A percentile compares a stretch with the other conserved stretches of the same genome.
These are phyloP conservation scores for Uropetala carovei DNA, from an alignment of 2,888 invertebrate genomes.

Conservation along the genomic window DNA sequence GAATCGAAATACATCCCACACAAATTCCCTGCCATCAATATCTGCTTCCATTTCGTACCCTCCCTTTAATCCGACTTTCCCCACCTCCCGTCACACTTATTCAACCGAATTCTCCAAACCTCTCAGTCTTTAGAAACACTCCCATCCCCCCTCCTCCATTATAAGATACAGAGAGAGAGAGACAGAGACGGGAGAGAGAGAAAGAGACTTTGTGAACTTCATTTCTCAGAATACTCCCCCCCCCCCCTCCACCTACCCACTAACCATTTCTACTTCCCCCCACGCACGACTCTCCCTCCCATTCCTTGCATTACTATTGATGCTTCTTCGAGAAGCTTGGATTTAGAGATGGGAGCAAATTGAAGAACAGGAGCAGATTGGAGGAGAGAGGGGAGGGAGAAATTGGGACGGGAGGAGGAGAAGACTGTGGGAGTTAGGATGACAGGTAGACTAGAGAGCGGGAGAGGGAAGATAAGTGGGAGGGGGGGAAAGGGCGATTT, in stretches of 20 bases:
- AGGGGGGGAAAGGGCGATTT: background rate
- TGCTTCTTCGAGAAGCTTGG: conserved; percentile 62
- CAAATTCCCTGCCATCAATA: background rate
- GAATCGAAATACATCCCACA: conserved; percentile 37
- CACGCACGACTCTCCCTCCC: background rate
- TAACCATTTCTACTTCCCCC: background rate
- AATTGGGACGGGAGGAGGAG: background rate
- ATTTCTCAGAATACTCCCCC: conserved; percentile 46
- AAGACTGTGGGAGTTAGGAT: conserved; percentile 24
- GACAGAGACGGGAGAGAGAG: background rate
- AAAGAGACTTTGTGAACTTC: conserved; percentile 57
- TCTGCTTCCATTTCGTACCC: background rate
- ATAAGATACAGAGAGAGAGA: conserved; percentile 36
- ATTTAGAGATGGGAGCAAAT: conserved; percentile 59
- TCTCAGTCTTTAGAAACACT: conserved; percentile 48
- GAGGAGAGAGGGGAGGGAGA: background rate
- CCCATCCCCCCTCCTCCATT: conserved; percentile 30
- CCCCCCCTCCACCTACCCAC: background rate
- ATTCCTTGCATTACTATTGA: conserved; percentile 52
- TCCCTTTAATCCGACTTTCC: conserved; percentile 5
- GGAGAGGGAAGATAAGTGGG: background rate
- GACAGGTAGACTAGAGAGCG: conserved; percentile 18
- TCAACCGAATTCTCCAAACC: conserved; percentile 31
- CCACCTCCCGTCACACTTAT: background rate
- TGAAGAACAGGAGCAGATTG: conserved; percentile 61